Evolutionary conservation across 2,888 invertebrate species (phyloP), one percentile per base, ranked within the genome.

Genomic region (Microplitis manilae): DNA sequence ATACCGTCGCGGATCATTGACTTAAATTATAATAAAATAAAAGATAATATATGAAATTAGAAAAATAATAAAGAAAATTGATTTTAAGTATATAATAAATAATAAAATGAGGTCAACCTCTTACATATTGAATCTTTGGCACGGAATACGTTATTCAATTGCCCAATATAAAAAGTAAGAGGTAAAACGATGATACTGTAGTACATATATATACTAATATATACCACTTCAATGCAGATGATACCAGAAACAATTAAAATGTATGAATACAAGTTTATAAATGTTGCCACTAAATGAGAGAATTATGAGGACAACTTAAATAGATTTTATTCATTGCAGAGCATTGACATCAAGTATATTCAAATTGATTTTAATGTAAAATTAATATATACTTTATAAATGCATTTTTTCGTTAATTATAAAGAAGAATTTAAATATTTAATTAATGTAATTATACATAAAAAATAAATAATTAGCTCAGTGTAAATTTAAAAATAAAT

Each of bases 1-100:
- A 15, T 17, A 41, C n/a, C 9, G 7, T 40, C 41, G 17, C 50
- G 41, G 68, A 68, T 68, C 68, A 68, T 40, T 41, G 41, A 41
- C 68, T 20, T 9, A 7, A 15, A 68, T 1, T 41, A 40, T 40
- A 15, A 15, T 15, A 39, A 7, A 9, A 68, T 39, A 7, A 38
- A 6, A 13, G n/a, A 38, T 39, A 6, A 7, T 39, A 68, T 68
- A 30, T 30, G 30, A 30, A 30, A 30, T 30, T 30, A 30, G 4
- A 50, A 50, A 9, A 50, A 50, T 50, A 50, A 50, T 50, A 50
- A 50, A 50, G 4, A 50, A 50, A 50, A 50, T 50, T 50, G 50
- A 50, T 50, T 50, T 50, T 8, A 9, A 50, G 30, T 30, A 50
- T 13, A 50, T 50, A 13, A 50, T 13, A 50, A 8, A 13, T 50